Evolutionary conservation across 2,888 invertebrate genomes (phyloP), one percentile per base, ranked within the genome.

Genomic region (Cataglyphis rosenhaueri): DNA sequence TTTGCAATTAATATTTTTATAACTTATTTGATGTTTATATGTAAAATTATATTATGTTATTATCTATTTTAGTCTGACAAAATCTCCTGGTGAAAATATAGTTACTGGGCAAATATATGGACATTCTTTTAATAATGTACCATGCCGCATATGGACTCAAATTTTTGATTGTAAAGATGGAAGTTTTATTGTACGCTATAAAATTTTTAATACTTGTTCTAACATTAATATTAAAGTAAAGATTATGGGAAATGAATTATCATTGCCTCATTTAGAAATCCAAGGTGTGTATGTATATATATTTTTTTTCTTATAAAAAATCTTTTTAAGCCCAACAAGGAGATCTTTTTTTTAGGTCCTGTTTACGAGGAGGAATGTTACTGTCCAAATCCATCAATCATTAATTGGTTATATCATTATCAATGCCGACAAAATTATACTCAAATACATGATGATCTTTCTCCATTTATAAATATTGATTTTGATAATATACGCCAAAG

Each of bases 121-220:
- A 38, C 96, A 96, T 68, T 95, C 94, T 65, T 95, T 95, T 52
- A 94, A 90, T 15, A 94, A 95, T 64, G 95, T 95, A 68, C 95
- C 95, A 59, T 98, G 98, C 91, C 95, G 97, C 65, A 95, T 97
- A 74, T 97, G 97, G 96, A 95, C 96, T 0, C 97, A 98, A 93
- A 95, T 97, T 84, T 95, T 99, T 82, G 97, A 99, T 92, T 96
- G 97, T 82, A 97, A 97, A 91, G 98, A 98, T 96, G 98, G 98
- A 3, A 96, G 96, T 64, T 97, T 97, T 90, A 97, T 98, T 91
- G 96, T 98, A 6, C 96, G 98, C 83, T 98, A 98, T 92, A 97
- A 97, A 94, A 92, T 97, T 32, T 97, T 97, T 93, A 97, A 97
- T 92, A 96, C 97, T 81, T 98, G 98, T 93, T 95, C 95, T 75